These are phyloP conservation scores for Drymonia ruficornis DNA, from an alignment of 2,888 invertebrate species.

Conservation along the genomic window DNA sequence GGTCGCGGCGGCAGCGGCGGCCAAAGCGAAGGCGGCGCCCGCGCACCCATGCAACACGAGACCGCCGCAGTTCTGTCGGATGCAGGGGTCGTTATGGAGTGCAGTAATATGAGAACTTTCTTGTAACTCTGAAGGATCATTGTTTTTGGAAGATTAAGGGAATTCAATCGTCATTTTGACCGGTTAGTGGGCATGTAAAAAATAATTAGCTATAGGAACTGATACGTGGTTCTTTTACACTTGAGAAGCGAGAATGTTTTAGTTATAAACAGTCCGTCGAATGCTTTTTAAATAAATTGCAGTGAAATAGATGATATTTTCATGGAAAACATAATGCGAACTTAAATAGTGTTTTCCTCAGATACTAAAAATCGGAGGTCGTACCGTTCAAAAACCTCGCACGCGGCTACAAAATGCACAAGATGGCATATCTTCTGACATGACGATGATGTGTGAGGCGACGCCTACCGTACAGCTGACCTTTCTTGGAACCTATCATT, in stretches of 20 bases:
- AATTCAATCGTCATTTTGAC: conserved; percentile 4
- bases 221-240: too few species aligned
- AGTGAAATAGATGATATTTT: too few species aligned
- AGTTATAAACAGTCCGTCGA: too few species aligned
- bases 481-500: conserved; percentile 7
- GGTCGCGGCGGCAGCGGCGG: conserved; percentile 33
- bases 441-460: background rate
- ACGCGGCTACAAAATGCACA: background rate
- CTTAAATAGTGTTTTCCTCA: background rate
- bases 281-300: too few species aligned
- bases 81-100: conserved; percentile 31
- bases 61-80: conserved; percentile 15
- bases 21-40: conserved; percentile 34
- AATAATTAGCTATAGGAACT: too few species aligned
- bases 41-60: conserved; percentile 33
- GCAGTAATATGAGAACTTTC: conserved; percentile 31
- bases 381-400: background rate
- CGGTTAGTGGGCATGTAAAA: too few species aligned
- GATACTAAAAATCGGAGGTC: too few species aligned
- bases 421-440: background rate
- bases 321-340: too few species aligned
- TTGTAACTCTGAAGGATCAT: conserved; percentile 27
- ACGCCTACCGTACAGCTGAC: conserved; percentile 4
- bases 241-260: too few species aligned
- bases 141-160: conserved; percentile 21